Evolutionary conservation across 2,888 invertebrate genomes (phyloP).

Genomic region (Sthenelais limicola): DNA sequence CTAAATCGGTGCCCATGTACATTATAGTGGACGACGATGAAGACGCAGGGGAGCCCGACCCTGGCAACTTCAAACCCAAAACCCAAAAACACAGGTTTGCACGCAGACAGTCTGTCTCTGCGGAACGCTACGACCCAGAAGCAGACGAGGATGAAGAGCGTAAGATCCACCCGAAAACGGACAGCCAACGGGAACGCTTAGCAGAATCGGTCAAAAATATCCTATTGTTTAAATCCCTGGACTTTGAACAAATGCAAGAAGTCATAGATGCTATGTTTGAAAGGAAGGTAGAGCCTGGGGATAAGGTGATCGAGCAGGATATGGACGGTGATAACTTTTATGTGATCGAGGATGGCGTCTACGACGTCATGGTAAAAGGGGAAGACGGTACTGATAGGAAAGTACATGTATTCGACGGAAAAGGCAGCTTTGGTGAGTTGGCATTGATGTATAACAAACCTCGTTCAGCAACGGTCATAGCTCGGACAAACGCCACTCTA

Average conservation of each 20-base stretch:
- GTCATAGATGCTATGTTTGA: slow-evolving; percentile 73
- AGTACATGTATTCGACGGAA: slow-evolving; percentile 69
- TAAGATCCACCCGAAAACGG: slow-evolving; percentile 69
- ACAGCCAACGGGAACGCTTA: slow-evolving; percentile 68
- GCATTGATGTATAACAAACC: slow-evolving; percentile 73
- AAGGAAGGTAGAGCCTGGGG: slow-evolving; percentile 65
- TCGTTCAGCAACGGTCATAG: slow-evolving; percentile 70
- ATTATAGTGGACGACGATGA: slow-evolving; percentile 70
- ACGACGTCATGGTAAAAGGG: slow-evolving; percentile 64
- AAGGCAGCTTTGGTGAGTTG: slow-evolving; percentile 72
- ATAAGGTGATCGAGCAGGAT: slow-evolving; percentile 70
- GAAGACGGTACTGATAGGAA: slow-evolving; percentile 64
- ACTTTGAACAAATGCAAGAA: slow-evolving; percentile 70
- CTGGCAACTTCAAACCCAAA: slow-evolving; percentile 65
- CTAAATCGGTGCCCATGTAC: slow-evolving; percentile 62
- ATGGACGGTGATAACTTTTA: slow-evolving; percentile 73
- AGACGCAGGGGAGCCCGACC: slow-evolving; percentile 69
- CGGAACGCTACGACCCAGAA: slow-evolving; percentile 71
- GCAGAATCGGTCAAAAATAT: slow-evolving; percentile 68
- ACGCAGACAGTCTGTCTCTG: slow-evolving; percentile 70
- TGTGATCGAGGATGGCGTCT: slow-evolving; percentile 71
- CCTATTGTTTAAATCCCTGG: slow-evolving; percentile 69
- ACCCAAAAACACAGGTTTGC: slow-evolving; percentile 61
- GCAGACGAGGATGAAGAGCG: slow-evolving; percentile 64
- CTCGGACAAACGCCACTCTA: slow-evolving; percentile 64